Evolutionary conservation across 2,888 invertebrate genomes (phyloP).

Genomic region (Caenorhabditis sp.): DNA sequence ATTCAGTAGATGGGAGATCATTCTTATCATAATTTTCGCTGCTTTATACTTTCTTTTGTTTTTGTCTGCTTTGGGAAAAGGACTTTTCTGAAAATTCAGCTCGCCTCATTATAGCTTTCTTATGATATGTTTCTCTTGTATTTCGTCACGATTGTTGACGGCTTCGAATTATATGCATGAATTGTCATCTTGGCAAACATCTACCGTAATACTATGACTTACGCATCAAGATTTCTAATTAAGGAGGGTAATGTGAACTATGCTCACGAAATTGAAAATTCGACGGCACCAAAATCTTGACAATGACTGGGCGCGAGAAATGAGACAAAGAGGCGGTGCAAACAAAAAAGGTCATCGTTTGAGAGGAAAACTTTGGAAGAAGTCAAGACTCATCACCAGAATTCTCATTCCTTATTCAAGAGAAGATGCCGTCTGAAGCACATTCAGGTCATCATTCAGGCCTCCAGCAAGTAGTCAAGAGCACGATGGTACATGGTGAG

Average conservation of each 20-base stretch:
- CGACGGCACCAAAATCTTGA: background rate
- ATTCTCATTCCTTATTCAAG: slow-evolving; percentile 50
- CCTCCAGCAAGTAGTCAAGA: slow-evolving; percentile 26
- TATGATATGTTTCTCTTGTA: slow-evolving; percentile 16
- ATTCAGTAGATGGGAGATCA: slow-evolving; percentile 37
- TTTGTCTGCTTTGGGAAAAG: slow-evolving; percentile 32
- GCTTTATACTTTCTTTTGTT: slow-evolving; percentile 15
- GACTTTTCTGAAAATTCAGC: slow-evolving; percentile 16
- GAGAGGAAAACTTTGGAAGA: background rate
- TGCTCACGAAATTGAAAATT: slow-evolving; percentile 49
- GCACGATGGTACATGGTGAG: slow-evolving; percentile 50
- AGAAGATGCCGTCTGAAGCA: slow-evolving; percentile 27
- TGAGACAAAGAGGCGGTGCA: slow-evolving; percentile 33
- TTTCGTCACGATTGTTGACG: slow-evolving; percentile 31
- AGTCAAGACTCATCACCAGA: background rate
- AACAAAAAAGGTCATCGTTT: slow-evolving; percentile 51
- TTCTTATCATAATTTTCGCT: slow-evolving; percentile 16
- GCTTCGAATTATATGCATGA: slow-evolving; percentile 39
- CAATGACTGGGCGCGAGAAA: slow-evolving; percentile 2
- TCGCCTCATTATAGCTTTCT: slow-evolving; percentile 3
- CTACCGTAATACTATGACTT: slow-evolving; percentile 40
- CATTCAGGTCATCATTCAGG: slow-evolving; percentile 23
- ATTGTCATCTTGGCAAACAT: slow-evolving; percentile 57
- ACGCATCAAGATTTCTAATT: slow-evolving; percentile 29
- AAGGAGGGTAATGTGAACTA: slow-evolving; percentile 40